phyloP scores from a whole-genome alignment of 2,888 invertebrate species.

The Aplocera efformata region DNA sequence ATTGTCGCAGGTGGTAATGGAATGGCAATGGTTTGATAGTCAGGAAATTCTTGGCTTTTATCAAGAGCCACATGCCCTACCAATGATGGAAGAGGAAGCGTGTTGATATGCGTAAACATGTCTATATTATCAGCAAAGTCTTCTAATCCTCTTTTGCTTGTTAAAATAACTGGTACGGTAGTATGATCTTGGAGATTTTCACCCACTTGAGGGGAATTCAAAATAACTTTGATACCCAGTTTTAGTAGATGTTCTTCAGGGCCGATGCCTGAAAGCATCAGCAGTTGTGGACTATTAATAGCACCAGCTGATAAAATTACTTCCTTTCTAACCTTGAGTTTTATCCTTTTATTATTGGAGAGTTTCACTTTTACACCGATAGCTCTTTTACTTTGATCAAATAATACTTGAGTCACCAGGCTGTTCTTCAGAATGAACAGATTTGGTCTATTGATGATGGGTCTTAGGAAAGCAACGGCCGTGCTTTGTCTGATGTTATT shows the following conservation, averaged over 20 bases:
- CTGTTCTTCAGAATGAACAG: conserved; percentile 53
- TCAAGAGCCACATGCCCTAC: conserved; percentile 28
- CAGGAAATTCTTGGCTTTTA: conserved; percentile 32
- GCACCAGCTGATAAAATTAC: conserved; percentile 57
- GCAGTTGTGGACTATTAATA: conserved; percentile 55
- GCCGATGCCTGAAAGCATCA: conserved; percentile 63
- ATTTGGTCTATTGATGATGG: conserved; percentile 35
- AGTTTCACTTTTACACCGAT: conserved; percentile 50
- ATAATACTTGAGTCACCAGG: conserved; percentile 59
- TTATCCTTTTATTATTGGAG: conserved; percentile 31
- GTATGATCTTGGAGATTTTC: conserved; percentile 59
- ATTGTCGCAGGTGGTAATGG: conserved; percentile 9
- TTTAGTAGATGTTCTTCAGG: conserved; percentile 41
- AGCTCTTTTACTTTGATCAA: conserved; percentile 54
- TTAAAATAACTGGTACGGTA: conserved; percentile 3
- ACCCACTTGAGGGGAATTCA: conserved; percentile 51
- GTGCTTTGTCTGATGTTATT: conserved; percentile 86
- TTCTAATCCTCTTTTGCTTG: conserved; percentile 1
- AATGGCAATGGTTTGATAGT: conserved; percentile 34
- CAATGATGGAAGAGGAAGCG: conserved; percentile 6
- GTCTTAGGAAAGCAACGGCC: conserved; percentile 84
- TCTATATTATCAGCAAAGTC: conserved; percentile 21
- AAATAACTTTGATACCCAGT: conserved; percentile 41
- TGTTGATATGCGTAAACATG: conserved; percentile 21
- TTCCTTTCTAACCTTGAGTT: conserved; percentile 39